Percentiles rank a stretch among this genome's conserved stretches.
phyloP scores from a whole-genome alignment of 2,888 invertebrate genomes.

The Physocephala rufipes region DNA sequence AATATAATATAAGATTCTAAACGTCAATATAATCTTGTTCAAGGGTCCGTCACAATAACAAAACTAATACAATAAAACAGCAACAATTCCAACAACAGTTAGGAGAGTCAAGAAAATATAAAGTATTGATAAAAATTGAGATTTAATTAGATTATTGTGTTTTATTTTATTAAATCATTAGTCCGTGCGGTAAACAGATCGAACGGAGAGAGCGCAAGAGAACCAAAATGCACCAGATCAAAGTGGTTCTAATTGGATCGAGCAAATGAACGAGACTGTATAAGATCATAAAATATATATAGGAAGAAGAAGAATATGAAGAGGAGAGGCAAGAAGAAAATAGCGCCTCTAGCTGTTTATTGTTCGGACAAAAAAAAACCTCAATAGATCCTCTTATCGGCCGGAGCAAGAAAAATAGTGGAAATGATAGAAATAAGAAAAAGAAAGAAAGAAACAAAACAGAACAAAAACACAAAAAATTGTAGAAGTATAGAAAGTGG shows the following conservation, averaged over 20 bases:
- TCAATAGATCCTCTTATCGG: no score
- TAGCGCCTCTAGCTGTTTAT: not conserved
- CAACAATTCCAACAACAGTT: not conserved
- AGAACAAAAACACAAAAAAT: no score
- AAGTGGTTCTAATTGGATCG: conserved; percentile 42
- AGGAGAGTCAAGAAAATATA: not conserved
- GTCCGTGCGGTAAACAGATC: not conserved
- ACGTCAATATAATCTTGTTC: no score
- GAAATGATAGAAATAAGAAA: no score
- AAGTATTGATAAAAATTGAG: conserved; percentile 16
- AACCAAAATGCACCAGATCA: conserved; percentile 36
- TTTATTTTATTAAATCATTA: not conserved
- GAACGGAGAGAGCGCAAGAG: conserved; percentile 9
- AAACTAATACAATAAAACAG: not conserved
- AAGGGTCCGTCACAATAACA: not conserved
- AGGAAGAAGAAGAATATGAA: not conserved
- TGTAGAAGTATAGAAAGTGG: no score
- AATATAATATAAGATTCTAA: no score
- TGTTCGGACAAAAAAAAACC: no score
- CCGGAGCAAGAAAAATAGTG: conserved; percentile 14
- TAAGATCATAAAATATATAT: not conserved
- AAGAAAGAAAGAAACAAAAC: no score
- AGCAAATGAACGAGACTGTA: conserved; percentile 21
- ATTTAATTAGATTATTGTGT: conserved; percentile 29
- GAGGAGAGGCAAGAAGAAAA: not conserved